Evolutionary conservation across 2,113 vertebrate species (phyloP).

Genomic region (Corythornis madagascariensis): DNA sequence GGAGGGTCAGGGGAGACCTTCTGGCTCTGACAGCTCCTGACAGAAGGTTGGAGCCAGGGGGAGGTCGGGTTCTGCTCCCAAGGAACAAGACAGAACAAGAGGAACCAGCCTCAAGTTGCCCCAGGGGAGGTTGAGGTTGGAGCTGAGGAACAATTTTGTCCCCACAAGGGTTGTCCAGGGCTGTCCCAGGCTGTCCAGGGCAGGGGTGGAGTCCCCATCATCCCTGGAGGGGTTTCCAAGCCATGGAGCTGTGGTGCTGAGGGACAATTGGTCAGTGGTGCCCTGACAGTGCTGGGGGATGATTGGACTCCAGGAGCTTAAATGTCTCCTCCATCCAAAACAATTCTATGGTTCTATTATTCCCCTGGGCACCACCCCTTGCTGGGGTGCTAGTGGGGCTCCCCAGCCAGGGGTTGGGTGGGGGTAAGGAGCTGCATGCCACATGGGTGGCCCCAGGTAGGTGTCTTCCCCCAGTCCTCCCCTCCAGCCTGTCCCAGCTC

Average conservation of each 20-base stretch:
- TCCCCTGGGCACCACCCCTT: fast-evolving
- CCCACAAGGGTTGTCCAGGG: too few relatives aligned
- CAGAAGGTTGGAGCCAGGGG: background rate
- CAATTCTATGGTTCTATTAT: background rate
- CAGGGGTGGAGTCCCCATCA: background rate
- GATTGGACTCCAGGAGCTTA: background rate
- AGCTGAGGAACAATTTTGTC: background rate
- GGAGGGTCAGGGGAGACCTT: background rate
- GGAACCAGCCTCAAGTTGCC: background rate
- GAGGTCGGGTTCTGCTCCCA: background rate
- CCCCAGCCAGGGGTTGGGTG: fast-evolving
- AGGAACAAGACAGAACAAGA: background rate
- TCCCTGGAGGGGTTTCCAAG: background rate
- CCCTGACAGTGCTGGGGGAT: background rate
- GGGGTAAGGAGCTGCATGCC: background rate
- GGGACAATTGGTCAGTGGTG: background rate
- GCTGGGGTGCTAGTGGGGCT: fast-evolving
- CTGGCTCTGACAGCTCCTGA: background rate
- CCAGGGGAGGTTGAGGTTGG: background rate
- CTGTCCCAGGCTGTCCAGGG: background rate
- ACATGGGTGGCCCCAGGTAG: background rate
- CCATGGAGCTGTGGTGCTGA: background rate
- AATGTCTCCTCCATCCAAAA: background rate
- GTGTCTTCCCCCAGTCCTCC: background rate
- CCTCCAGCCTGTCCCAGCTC: background rate